A percentile compares a stretch with the other conserved stretches of the same genome.
Evolutionary conservation across 1,140 invertebrate genomes (phyloP).

Genomic region (Drosophila insularis): DNA sequence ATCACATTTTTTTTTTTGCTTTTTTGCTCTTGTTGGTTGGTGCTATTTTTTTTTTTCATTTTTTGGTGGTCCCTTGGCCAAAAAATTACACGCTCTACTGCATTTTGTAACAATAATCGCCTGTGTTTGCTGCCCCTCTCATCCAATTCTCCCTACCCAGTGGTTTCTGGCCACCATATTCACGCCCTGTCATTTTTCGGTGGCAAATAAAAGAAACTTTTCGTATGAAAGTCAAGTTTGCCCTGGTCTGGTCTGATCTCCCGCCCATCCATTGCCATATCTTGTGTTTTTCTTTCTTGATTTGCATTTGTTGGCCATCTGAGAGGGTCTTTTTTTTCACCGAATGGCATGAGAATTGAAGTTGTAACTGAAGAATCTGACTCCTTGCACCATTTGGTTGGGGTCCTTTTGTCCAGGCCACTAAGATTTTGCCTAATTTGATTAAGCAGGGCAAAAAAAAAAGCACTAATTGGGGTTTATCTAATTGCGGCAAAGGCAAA

Average conservation of each 20-base stretch:
- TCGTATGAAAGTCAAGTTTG: constrained; percentile 74
- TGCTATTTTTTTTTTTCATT: constrained; percentile 46
- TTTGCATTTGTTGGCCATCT: constrained; percentile 51
- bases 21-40: background rate
- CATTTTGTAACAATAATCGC: constrained; percentile 78
- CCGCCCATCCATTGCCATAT: background rate
- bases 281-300: constrained; percentile 46
- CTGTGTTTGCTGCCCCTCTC: constrained; percentile 63
- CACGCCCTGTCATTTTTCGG: constrained; percentile 36
- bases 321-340: constrained; percentile 16
- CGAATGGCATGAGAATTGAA: background rate
- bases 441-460: constrained; percentile 49
- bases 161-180: constrained; percentile 28
- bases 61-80: constrained; percentile 34
- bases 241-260: constrained; percentile 24
- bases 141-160: background rate
- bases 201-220: constrained; percentile 65
- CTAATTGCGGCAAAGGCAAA: constrained; percentile 54
- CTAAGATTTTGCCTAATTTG: constrained; percentile 58
- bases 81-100: constrained; percentile 74
- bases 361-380: constrained; percentile 48
- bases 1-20: constrained; percentile 63
- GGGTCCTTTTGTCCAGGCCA: constrained; percentile 33
- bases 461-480: constrained; percentile 73
- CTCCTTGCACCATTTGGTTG: constrained; percentile 64